phyloP scores from a whole-genome alignment of 2,797 vertebrate genomes.

The Falco concolor region DNA sequence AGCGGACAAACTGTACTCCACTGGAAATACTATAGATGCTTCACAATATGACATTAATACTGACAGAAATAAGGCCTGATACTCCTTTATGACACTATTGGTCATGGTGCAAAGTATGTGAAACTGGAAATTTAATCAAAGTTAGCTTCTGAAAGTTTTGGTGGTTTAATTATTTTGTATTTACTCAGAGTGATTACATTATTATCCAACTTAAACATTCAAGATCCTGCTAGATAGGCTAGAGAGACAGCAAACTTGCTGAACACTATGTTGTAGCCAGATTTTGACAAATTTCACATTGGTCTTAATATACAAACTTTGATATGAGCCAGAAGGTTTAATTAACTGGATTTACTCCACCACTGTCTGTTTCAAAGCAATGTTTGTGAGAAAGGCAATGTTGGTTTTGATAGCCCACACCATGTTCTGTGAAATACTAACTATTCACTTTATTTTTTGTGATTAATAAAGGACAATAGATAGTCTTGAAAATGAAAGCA shows the following conservation, averaged over 20 bases:
- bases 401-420: not conserved
- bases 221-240: not conserved
- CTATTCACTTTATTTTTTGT: not conserved
- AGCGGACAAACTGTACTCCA: not conserved
- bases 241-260: not conserved
- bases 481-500: not conserved
- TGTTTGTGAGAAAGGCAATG: not conserved
- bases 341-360: not conserved
- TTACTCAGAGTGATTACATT: not conserved
- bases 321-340: not conserved
- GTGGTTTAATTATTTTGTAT: not conserved
- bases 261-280: not conserved
- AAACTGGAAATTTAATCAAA: not conserved
- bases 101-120: not conserved
- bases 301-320: not conserved
- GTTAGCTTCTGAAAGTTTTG: not conserved
- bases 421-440: not conserved
- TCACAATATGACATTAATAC: not conserved
- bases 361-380: not conserved
- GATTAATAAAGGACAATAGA: not conserved
- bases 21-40: not conserved
- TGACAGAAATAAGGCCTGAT: not conserved
- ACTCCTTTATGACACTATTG: not conserved
- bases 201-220: not conserved
- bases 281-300: not conserved